Evolutionary conservation across 2,113 vertebrate species (phyloP).

Genomic region (Nanorana parkeri): DNA sequence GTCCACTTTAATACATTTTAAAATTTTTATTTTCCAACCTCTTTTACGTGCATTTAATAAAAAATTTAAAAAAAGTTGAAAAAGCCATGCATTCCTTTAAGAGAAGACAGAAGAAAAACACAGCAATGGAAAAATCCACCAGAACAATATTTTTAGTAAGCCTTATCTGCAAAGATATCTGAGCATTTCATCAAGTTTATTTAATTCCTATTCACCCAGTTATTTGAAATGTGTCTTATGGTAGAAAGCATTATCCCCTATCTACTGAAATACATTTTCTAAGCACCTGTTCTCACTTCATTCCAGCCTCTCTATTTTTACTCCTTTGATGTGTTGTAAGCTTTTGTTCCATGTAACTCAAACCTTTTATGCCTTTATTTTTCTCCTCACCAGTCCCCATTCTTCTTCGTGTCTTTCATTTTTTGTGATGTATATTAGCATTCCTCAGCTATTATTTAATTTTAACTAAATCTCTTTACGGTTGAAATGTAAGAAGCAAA

Average conservation of each 20-base stretch:
- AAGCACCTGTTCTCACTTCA: slow-evolving; percentile 63
- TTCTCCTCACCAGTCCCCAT: slow-evolving; percentile 60
- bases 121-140: neutral
- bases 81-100: no score
- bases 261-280: slow-evolving; percentile 60
- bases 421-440: slow-evolving; percentile 66
- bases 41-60: no score
- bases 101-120: no score
- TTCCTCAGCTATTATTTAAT: slow-evolving; percentile 55
- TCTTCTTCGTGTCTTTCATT: slow-evolving; percentile 63
- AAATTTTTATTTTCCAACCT: no score
- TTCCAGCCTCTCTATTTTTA: slow-evolving; percentile 67
- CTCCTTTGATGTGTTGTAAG: slow-evolving; percentile 65
- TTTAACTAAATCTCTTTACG: slow-evolving; percentile 50
- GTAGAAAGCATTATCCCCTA: slow-evolving; percentile 64
- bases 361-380: slow-evolving; percentile 62
- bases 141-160: neutral
- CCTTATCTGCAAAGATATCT: slow-evolving; percentile 15
- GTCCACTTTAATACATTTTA: no score
- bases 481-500: slow-evolving; percentile 12
- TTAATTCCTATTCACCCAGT: slow-evolving; percentile 66
- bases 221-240: slow-evolving; percentile 65
- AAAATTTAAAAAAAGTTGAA: no score
- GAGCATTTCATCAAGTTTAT: slow-evolving; percentile 59
- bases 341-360: slow-evolving; percentile 61